A percentile compares a stretch with the other conserved stretches of the same genome.
These are phyloP conservation scores for Eupsilia transversa DNA, from an alignment of 2,888 invertebrate species.

Conservation along the genomic window DNA sequence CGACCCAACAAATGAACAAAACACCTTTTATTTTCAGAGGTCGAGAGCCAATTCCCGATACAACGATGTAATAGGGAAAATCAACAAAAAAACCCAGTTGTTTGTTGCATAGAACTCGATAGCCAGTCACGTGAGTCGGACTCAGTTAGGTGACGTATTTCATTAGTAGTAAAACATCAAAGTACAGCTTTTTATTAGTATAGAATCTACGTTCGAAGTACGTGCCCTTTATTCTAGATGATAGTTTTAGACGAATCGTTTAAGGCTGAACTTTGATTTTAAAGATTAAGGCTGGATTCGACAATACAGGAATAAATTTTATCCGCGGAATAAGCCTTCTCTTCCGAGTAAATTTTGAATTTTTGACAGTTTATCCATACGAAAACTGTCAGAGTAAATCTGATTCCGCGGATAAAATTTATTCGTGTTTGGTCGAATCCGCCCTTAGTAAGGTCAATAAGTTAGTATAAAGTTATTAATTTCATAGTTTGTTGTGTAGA, in stretches of 20 bases:
- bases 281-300: too few relatives aligned
- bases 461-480: too few relatives aligned
- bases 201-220: not conserved
- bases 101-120: slow-evolving; percentile 12
- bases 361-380: too few relatives aligned
- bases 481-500: too few relatives aligned
- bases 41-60: slow-evolving; percentile 44
- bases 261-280: not conserved
- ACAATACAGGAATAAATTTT: too few relatives aligned
- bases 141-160: slow-evolving; percentile 18
- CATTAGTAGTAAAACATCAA: not conserved
- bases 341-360: too few relatives aligned
- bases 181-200: slow-evolving; percentile 4
- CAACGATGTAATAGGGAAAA: slow-evolving; percentile 27
- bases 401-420: too few relatives aligned
- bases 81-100: slow-evolving; percentile 15
- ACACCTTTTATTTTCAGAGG: slow-evolving; percentile 44
- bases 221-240: not conserved
- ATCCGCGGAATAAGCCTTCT: too few relatives aligned
- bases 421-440: too few relatives aligned
- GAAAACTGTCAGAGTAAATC: too few relatives aligned
- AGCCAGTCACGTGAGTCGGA: slow-evolving; percentile 1
- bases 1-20: slow-evolving; percentile 39
- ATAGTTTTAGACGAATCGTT: not conserved
- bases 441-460: too few relatives aligned